These are phyloP conservation scores for Falco punctatus DNA, from an alignment of 2,113 vertebrate genomes.

Conservation along the genomic window DNA sequence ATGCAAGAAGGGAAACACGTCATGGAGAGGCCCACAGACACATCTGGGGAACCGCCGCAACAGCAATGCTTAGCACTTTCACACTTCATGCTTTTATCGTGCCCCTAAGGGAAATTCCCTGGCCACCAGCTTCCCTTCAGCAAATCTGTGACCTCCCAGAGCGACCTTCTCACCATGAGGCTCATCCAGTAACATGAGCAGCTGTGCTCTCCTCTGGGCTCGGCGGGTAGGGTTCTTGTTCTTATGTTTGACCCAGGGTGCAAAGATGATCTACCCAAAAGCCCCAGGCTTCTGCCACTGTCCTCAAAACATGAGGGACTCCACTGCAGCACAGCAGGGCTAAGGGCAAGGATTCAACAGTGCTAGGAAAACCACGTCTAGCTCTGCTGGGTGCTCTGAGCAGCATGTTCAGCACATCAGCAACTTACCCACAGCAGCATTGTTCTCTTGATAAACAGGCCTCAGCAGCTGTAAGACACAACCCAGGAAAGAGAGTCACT, in stretches of 20 bases:
- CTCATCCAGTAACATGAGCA: neutral
- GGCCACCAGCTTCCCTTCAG: neutral
- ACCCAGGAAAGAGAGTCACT: neutral
- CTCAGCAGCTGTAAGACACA: constrained; percentile 82
- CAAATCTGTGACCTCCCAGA: neutral
- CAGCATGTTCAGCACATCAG: neutral
- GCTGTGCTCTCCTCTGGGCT: too few species aligned
- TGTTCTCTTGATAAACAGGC: constrained; percentile 86
- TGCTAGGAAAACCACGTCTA: neutral
- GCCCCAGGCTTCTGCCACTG: neutral
- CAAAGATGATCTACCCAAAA: neutral
- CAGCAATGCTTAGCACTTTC: neutral
- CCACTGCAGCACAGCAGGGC: neutral
- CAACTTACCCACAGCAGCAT: constrained; percentile 81
- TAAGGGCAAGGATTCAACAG: neutral
- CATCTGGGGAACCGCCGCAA: neutral
- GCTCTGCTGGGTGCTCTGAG: neutral
- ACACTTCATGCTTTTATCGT: neutral
- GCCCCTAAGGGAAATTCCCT: neutral
- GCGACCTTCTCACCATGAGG: neutral
- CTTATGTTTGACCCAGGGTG: neutral
- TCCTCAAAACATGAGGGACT: neutral
- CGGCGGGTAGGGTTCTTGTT: neutral
- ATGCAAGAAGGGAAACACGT: accelerated
- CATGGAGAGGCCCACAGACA: accelerated